Percentiles rank a stretch among this genome's conserved stretches.
phyloP scores from a whole-genome alignment of 2,797 vertebrate species.

The Ara ararauna region DNA sequence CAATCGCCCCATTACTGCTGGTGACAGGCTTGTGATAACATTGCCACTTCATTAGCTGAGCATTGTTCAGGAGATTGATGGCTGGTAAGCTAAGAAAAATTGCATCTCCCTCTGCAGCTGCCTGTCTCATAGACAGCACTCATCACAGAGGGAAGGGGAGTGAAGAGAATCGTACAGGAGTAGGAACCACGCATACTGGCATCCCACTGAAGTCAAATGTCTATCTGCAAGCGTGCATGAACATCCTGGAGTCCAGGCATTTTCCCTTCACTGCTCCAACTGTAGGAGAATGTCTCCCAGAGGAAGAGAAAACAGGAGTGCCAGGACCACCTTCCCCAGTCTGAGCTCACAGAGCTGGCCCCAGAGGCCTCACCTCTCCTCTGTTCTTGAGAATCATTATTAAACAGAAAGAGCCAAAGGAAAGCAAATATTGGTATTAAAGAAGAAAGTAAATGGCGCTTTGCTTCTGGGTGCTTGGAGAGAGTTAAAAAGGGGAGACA shows the following conservation, averaged over 20 bases:
- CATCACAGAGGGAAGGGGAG: not conserved
- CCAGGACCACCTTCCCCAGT: not conserved
- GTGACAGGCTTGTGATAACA: conserved; percentile 45
- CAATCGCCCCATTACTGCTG: not conserved
- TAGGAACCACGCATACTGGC: not conserved
- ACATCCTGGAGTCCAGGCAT: not conserved
- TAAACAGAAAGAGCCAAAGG: conserved; percentile 22
- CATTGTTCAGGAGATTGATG: conserved; percentile 63
- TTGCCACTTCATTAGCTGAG: conserved; percentile 56
- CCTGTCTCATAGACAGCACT: conserved; percentile 21
- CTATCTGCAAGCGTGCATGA: not conserved
- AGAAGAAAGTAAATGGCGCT: conserved; percentile 43
- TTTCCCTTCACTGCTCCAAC: not conserved
- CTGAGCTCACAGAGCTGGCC: not conserved
- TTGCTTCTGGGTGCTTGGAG: not conserved
- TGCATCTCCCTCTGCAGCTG: conserved; percentile 54
- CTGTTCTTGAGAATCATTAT: not conserved
- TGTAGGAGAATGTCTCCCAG: not conserved
- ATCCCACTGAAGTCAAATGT: accelerated
- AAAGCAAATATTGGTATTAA: conserved; percentile 48
- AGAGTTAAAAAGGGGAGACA: not conserved
- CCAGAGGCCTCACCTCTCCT: not conserved
- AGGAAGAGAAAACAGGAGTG: not conserved
- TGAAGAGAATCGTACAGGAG: not conserved
- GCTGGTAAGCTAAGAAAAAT: conserved; percentile 57